Evolutionary conservation across 1,140 invertebrate species (phyloP).

Genomic region (Lepidurus couesii): DNA sequence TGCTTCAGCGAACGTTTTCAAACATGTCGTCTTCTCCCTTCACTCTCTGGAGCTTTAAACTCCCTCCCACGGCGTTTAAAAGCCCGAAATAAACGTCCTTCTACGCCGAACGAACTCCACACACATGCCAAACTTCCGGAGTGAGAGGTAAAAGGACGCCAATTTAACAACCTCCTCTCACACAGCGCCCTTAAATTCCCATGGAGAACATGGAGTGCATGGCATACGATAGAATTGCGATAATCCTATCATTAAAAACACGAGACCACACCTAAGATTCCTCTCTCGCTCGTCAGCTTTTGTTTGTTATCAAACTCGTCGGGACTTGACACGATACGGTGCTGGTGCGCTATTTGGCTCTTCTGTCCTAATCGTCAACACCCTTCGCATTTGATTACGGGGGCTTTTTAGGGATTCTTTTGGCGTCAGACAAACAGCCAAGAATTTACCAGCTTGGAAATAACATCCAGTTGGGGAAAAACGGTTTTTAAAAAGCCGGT

Average conservation of each 20-base stretch:
- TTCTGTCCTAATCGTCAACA: conserved; percentile 1
- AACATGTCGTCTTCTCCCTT: not conserved
- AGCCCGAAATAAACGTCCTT: not conserved
- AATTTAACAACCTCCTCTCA: not conserved
- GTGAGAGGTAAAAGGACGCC: not conserved
- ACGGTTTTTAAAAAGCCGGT: no score
- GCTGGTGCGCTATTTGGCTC: not conserved
- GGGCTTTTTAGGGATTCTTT: not conserved
- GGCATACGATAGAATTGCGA: not conserved
- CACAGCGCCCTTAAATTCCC: no score
- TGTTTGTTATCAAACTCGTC: not conserved
- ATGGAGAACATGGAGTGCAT: no score
- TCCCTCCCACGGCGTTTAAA: not conserved
- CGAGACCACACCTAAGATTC: not conserved
- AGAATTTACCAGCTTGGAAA: no score
- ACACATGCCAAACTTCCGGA: not conserved
- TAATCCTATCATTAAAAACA: not conserved
- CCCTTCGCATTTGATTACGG: not conserved
- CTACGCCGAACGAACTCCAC: not conserved
- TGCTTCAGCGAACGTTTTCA: not conserved
- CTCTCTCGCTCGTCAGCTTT: not conserved
- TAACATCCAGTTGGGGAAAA: no score
- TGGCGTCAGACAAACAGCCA: no score
- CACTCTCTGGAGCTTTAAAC: not conserved
- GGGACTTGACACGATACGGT: not conserved